Evolutionary conservation across 30 jellyfish, hydroid and myxozoan species (phyloP).

Genomic region (Turritopsis dohrnii): DNA sequence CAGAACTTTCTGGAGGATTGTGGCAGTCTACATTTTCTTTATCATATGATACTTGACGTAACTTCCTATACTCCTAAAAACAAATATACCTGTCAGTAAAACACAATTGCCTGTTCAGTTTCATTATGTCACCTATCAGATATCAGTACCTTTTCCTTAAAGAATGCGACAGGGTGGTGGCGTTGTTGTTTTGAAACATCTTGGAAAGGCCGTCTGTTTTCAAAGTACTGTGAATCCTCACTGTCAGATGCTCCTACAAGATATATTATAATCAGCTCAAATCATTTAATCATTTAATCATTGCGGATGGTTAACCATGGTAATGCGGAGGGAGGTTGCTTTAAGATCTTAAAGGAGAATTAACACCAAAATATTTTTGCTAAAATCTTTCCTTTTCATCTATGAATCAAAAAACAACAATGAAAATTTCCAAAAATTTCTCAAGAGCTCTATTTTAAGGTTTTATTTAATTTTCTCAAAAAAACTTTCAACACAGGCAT

Average conservation of each 20-base stretch:
- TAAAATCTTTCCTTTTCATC: too few relatives aligned
- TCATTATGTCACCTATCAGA: not conserved
- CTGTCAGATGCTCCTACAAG: not conserved
- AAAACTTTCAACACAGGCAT: too few relatives aligned
- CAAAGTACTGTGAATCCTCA: not conserved
- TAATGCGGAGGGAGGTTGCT: too few relatives aligned
- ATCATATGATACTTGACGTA: not conserved
- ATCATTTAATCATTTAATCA: not conserved
- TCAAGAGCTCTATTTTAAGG: too few relatives aligned
- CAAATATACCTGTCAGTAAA: not conserved
- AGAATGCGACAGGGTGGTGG: not conserved
- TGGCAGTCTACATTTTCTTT: not conserved
- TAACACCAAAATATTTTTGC: too few relatives aligned
- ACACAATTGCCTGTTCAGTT: not conserved
- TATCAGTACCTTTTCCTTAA: not conserved
- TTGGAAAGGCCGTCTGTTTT: not conserved
- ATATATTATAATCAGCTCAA: not conserved
- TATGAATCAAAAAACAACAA: too few relatives aligned
- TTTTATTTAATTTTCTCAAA: too few relatives aligned
- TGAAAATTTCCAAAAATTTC: too few relatives aligned
- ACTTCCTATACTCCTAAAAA: not conserved
- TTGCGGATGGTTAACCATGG: too few relatives aligned
- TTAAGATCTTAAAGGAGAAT: too few relatives aligned
- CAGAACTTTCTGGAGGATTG: not conserved
- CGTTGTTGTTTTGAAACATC: not conserved